Percentiles rank a stretch among this genome's conserved stretches.
phyloP scores from a whole-genome alignment of 2,888 invertebrate species.

The Gonocerus acuteangulatus region DNA sequence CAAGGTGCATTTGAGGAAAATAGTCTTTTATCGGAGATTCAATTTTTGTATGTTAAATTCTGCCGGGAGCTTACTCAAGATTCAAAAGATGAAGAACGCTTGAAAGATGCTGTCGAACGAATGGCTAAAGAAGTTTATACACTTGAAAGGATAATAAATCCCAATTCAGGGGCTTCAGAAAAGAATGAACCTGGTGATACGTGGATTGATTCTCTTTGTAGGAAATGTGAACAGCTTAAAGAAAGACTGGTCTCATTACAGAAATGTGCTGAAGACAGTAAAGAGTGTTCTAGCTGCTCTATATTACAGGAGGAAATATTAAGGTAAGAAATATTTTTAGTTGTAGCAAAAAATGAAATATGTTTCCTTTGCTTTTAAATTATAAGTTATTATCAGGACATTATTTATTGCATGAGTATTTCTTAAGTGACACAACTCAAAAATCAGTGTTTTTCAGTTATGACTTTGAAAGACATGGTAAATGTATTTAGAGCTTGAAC shows the following conservation, averaged over 20 bases:
- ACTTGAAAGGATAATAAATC: slow-evolving; percentile 29
- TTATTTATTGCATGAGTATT: neutral
- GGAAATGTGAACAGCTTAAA: slow-evolving; percentile 52
- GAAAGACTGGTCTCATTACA: slow-evolving; percentile 47
- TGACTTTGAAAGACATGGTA: no score
- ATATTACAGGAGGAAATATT: slow-evolving; percentile 49
- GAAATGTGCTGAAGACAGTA: slow-evolving; percentile 41
- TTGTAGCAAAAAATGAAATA: neutral
- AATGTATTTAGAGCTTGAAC: no score
- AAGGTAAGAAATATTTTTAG: slow-evolving; percentile 43
- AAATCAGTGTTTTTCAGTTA: no score
- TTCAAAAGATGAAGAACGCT: slow-evolving; percentile 34
- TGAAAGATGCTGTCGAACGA: slow-evolving; percentile 37
- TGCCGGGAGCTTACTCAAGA: slow-evolving; percentile 36
- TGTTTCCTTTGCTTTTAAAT: neutral
- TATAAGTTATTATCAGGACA: neutral
- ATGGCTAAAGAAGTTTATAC: slow-evolving; percentile 38
- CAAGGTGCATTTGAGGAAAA: slow-evolving; percentile 35
- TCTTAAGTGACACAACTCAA: no score
- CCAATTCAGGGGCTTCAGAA: slow-evolving; percentile 14
- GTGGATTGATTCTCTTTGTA: slow-evolving; percentile 49
- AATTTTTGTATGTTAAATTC: slow-evolving; percentile 39
- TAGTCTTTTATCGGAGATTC: slow-evolving; percentile 38
- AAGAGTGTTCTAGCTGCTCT: slow-evolving; percentile 47
- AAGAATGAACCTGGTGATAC: slow-evolving; percentile 32